Base-by-base conservation (phyloP, 2,888 invertebrate species). In the Saturnia pavonia region DNA sequence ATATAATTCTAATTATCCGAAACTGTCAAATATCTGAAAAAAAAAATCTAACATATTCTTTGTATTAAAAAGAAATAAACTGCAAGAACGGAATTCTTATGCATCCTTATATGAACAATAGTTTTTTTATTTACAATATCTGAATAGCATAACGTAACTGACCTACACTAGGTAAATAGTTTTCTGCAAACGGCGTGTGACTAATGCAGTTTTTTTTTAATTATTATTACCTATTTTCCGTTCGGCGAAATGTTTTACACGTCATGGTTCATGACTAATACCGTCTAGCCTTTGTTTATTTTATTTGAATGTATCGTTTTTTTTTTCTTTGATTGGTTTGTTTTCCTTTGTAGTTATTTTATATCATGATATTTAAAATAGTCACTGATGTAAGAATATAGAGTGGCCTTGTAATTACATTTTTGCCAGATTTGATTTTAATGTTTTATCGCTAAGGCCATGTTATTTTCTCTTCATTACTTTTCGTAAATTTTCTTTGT, bases 81-180 rank as follows among this genome's bases (percentile, higher is more conserved):
- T 4, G 34, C n/a, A n/a, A n/a, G n/a, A n/a, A n/a, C n/a, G n/a
- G n/a, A n/a, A 45, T 45, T 9, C 45, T 51, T 22, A 25, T 57
- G 11, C n/a, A n/a, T n/a, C n/a, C n/a, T n/a, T n/a, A n/a, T 12
- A 6, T 48, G 19, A 9, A 54, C 54, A 54, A 25, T 22, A 12
- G 9, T 57, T 12, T 51, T 11, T 57, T 57, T 57, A 25, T 57
- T 57, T 57, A 57, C 48, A 2, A 25, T 57, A 57, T 25, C 12
- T 57, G 25, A 48, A 34, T 57, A 48, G 43, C 70, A 69, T 72
- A 69, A 71, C 72, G 75, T 76, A 73, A 76, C 75, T 82, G 83
- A 84, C 84, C 82, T 80, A 72, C 75, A 68, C 79, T 75, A 79
- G 71, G 70, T 76, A 75, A 79, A 78, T 71, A 72, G 63, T 77